Evolutionary conservation across 2,888 invertebrate genomes (phyloP).

Genomic region (Philonicus albiceps): DNA sequence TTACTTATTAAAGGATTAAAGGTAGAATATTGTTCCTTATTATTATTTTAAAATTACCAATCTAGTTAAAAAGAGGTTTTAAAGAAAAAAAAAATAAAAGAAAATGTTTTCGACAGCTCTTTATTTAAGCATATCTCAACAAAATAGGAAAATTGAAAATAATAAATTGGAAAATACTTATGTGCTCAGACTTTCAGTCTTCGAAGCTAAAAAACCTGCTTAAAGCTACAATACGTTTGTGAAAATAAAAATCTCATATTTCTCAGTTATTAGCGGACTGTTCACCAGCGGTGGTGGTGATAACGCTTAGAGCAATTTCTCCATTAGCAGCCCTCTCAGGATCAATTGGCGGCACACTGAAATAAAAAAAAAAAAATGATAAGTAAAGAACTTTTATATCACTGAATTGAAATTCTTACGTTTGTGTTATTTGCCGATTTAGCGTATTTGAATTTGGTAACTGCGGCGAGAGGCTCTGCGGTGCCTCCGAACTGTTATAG

Average conservation of each 20-base stretch:
- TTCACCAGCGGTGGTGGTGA: conserved; percentile 66
- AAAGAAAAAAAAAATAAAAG: neutral
- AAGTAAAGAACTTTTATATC: conserved; percentile 24
- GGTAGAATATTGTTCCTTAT: no score
- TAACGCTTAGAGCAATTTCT: conserved; percentile 64
- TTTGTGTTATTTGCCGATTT: conserved; percentile 65
- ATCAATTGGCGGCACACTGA: conserved; percentile 69
- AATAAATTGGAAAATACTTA: neutral
- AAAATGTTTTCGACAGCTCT: neutral
- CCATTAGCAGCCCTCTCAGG: conserved; percentile 56
- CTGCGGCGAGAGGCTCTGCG: conserved; percentile 64
- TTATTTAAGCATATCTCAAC: neutral
- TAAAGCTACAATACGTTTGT: neutral
- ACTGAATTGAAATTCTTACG: conserved; percentile 58
- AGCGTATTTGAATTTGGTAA: conserved; percentile 65
- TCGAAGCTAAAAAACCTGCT: neutral
- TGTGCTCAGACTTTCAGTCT: neutral
- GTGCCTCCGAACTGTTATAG: conserved; percentile 54
- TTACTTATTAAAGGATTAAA: no score
- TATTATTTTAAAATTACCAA: no score
- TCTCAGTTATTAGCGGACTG: conserved; percentile 56
- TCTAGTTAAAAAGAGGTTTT: no score
- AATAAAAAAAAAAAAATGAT: conserved; percentile 50
- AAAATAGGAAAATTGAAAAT: neutral
- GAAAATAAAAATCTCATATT: neutral